A percentile compares a stretch with the other conserved stretches of the same genome.
phyloP scores from a whole-genome alignment of 2,888 invertebrate genomes.

The Chironomus riparius region DNA sequence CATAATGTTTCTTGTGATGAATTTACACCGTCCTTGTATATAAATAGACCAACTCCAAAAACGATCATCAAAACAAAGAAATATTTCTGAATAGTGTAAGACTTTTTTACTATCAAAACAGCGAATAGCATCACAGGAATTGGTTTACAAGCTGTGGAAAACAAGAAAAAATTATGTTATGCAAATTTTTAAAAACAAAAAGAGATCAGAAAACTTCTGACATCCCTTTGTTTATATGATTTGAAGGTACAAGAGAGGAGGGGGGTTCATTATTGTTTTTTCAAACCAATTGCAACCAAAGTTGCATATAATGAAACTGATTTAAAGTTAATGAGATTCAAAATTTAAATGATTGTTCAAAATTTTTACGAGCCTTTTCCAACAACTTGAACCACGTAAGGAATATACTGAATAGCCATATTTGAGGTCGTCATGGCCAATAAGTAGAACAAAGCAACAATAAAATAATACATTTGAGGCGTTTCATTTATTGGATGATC shows the following conservation, averaged over 20 bases:
- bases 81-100: not conserved
- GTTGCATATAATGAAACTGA: no score
- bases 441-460: constrained; percentile 79
- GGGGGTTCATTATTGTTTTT: no score
- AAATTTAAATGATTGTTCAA: no score
- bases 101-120: not conserved
- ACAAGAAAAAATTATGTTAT: not conserved
- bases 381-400: constrained; percentile 47
- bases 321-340: no score
- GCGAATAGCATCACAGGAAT: constrained; percentile 11
- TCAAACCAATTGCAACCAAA: no score
- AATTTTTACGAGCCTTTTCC: not conserved
- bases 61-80: constrained; percentile 13
- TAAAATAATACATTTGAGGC: constrained; percentile 63
- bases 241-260: no score
- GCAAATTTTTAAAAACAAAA: not conserved
- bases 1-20: no score
- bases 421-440: constrained; percentile 93
- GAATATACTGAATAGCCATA: constrained; percentile 91
- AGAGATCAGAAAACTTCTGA: no score
- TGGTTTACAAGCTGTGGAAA: constrained; percentile 11
- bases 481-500: constrained; percentile 57
- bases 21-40: not conserved
- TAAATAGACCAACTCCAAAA: not conserved
- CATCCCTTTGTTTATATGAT: no score